Conservation (phyloP, 2,797 vertebrate species). For the Anolis apletophallus region DNA sequence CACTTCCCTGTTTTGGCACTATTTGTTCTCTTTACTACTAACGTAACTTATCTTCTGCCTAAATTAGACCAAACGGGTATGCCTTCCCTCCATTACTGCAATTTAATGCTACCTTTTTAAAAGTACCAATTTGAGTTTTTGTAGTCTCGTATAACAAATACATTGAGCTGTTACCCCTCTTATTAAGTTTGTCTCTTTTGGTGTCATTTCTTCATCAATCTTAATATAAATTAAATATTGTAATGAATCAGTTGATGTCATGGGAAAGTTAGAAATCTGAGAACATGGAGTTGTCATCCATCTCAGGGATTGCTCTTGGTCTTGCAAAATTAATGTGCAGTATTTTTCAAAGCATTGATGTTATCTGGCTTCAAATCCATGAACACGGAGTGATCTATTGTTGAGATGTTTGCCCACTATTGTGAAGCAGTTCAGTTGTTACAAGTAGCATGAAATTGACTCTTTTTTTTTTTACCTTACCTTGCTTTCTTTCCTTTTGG, state of each 20-base stretch:
- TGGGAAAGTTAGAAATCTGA: too few species aligned
- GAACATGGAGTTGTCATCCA: rapidly evolving
- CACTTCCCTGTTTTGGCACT: neutral
- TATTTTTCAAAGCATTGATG: neutral
- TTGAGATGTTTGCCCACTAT: neutral
- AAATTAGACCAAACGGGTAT: neutral
- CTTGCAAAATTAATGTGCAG: neutral
- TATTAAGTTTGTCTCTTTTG: neutral
- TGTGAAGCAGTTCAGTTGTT: neutral
- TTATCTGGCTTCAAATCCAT: neutral
- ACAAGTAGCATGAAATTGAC: neutral
- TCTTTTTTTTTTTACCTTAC: neutral
- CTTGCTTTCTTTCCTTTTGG: neutral
- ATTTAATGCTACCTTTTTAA: neutral
- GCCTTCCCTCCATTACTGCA: neutral
- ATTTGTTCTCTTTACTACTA: neutral
- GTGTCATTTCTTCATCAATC: neutral
- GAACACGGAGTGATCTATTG: neutral
- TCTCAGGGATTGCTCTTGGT: neutral
- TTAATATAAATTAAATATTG: too few species aligned
- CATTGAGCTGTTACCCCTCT: rapidly evolving
- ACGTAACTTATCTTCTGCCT: neutral
- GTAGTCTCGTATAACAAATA: neutral
- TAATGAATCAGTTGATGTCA: too few species aligned
- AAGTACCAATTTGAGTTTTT: neutral